Base-by-base conservation (phyloP, 2,113 vertebrate genomes). In the Cyprinus carpio region DNA sequence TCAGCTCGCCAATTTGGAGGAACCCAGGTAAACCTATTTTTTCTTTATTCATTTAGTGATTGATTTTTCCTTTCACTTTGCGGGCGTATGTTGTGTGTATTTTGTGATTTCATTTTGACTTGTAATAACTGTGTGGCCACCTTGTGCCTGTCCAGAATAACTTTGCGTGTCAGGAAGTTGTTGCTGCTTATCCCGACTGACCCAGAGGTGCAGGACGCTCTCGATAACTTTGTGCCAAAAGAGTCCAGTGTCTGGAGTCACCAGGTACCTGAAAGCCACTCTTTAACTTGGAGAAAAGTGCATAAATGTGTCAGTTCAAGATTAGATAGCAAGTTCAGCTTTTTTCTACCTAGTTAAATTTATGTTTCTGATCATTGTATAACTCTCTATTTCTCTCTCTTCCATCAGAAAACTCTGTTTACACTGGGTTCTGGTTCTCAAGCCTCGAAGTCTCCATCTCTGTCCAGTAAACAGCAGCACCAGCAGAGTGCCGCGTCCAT, bases 121-220 rank as follows among this genome's bases (percentile, higher is more conserved):
- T 37, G 43, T 20, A 75, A 31, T 67, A 62, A 65, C 27, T 67
- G 40, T 77, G 62, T 46, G 49, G 62, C 3, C 43, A 1, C n/a
- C 25, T 62, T 87, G 76, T 84, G 65, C 18, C 27, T 34, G 27
- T 77, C 40, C 91, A 99, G 98, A 93, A 99, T 99, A 92, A 99
- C 98, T 0, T 92, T 99, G 10, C 94, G 98, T 72, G 98, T 99
- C 79, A 95, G 98, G 85, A 98, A 98, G 82, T 95, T 99, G 87
- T 94, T 99, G 69, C 95, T 99, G 27, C 92, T 99, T 37, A 99
- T 99, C 90, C 98, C 98, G 54, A 99, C 98, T 75, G 98, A 99
- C 89, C 98, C 98, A 16, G 97, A 99, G 87, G 98, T 99, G 89
- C 98, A 99, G 88, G 98, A 99, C 88, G 97, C 98, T 75, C 96